Evolutionary conservation across 2,888 invertebrate genomes (phyloP).

Genomic region (Epistrophe grossulariae): DNA sequence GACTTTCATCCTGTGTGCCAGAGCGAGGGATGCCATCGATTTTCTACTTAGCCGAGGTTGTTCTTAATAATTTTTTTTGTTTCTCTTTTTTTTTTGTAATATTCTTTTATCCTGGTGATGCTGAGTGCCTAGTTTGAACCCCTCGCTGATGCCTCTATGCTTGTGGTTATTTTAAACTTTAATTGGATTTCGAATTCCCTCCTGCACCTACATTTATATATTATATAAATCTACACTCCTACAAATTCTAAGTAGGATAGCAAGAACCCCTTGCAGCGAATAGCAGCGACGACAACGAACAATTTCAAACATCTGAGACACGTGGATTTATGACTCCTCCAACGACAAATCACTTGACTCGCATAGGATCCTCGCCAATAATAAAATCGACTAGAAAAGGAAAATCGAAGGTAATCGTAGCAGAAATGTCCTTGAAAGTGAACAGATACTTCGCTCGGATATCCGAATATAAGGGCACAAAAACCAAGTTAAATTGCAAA

Average conservation of each 20-base stretch:
- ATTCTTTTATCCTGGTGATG: slow-evolving; percentile 6
- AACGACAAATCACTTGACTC: slow-evolving; percentile 45
- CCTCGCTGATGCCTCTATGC: background rate
- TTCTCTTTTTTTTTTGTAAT: background rate
- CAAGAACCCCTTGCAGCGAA: background rate
- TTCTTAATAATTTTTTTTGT: slow-evolving; percentile 10
- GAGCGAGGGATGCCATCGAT: slow-evolving; percentile 21
- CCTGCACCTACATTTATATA: background rate
- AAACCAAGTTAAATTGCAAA: slow-evolving; percentile 19
- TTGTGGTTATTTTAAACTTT: slow-evolving; percentile 59
- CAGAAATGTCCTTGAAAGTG: slow-evolving; percentile 43
- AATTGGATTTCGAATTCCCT: slow-evolving; percentile 58
- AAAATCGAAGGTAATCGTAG: slow-evolving; percentile 33
- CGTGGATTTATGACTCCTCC: slow-evolving; percentile 39
- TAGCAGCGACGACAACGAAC: background rate
- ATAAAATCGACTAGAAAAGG: slow-evolving; percentile 9
- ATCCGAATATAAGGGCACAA: slow-evolving; percentile 40
- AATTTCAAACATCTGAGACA: slow-evolving; percentile 32
- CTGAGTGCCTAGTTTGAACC: background rate
- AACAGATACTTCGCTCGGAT: slow-evolving; percentile 14
- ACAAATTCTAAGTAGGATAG: background rate
- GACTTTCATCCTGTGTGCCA: slow-evolving; percentile 31
- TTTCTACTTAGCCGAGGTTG: slow-evolving; percentile 34
- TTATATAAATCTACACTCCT: background rate
- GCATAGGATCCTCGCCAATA: background rate